Conservation (phyloP, 2,797 vertebrate species). For the Mormyrops attenuatus region DNA sequence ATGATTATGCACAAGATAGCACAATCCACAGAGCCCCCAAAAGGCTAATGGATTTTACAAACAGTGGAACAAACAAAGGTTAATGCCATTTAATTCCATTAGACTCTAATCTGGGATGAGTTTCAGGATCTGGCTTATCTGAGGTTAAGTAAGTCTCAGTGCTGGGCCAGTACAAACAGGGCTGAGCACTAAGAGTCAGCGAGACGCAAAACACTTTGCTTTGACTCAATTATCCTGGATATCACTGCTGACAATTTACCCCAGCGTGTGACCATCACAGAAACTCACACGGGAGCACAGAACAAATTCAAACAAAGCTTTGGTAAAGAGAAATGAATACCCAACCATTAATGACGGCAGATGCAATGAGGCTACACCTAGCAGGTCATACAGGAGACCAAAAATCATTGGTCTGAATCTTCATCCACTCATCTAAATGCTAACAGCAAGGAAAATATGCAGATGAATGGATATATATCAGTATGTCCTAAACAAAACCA, state of each 20-base stretch:
- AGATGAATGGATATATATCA: background rate
- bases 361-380: background rate
- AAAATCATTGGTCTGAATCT: background rate
- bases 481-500: background rate
- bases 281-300: background rate
- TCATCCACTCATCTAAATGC: background rate
- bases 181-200: background rate
- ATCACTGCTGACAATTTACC: background rate
- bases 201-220: background rate
- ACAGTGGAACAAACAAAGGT: constrained; percentile 16
- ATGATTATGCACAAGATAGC: background rate
- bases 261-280: background rate
- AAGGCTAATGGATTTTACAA: constrained; percentile 4
- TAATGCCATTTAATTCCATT: constrained; percentile 6
- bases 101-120: background rate
- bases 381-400: background rate
- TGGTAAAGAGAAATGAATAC: background rate
- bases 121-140: background rate
- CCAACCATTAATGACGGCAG: background rate
- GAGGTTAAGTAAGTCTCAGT: constrained; percentile 16
- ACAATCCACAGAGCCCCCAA: background rate
- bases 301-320: background rate
- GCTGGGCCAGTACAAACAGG: background rate
- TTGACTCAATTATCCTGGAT: background rate
- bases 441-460: background rate